Conservation (phyloP, 2,113 vertebrate species). For the Siphamia tubifer region DNA sequence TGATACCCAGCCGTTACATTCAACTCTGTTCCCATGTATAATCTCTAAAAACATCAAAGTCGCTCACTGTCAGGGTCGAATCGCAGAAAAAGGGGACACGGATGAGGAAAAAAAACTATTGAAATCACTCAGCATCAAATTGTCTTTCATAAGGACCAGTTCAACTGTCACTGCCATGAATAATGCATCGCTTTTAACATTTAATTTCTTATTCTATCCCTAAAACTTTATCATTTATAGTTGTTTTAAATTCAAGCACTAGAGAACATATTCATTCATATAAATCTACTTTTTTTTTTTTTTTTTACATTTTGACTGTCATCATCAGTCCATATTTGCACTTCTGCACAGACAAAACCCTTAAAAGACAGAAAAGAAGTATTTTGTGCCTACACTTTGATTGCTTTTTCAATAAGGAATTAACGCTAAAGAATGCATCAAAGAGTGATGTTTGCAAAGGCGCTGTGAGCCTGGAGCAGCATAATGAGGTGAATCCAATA, state of each 20-base stretch:
- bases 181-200: too few species aligned
- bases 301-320: too few species aligned
- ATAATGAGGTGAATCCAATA: constrained; percentile 50
- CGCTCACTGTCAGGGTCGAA: constrained; percentile 32
- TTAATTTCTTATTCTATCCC: constrained; percentile 51
- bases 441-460: constrained; percentile 19
- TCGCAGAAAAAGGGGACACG: constrained; percentile 37
- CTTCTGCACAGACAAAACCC: not conserved
- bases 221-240: constrained; percentile 39
- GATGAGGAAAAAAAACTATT: not conserved
- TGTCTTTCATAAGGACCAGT: constrained; percentile 42
- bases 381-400: constrained; percentile 6
- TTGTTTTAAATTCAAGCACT: constrained; percentile 12
- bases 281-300: too few species aligned
- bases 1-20: constrained; percentile 71
- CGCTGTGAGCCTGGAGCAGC: not conserved
- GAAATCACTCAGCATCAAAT: constrained; percentile 42
- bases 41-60: constrained; percentile 67
- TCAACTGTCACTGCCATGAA: constrained; percentile 51
- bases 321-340: not conserved
- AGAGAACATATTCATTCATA: constrained; percentile 1
- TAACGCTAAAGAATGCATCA: constrained; percentile 15
- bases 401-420: constrained; percentile 20
- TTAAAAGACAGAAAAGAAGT: not conserved
- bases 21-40: constrained; percentile 56